These are phyloP conservation scores for Aporrectodea caliginosa DNA, from an alignment of 1,140 invertebrate species.

Conservation along the genomic window DNA sequence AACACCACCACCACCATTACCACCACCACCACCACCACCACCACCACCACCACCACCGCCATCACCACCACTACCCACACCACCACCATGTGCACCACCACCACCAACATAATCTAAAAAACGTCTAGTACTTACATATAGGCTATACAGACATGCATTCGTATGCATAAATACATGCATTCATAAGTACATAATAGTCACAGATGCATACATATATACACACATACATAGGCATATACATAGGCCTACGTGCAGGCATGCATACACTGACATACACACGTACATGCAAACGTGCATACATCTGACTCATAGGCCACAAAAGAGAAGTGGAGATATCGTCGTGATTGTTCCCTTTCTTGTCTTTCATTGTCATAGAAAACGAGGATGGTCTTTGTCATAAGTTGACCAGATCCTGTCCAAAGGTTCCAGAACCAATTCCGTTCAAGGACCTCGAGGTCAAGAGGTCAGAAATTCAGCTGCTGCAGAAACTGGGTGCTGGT, in stretches of 20 bases:
- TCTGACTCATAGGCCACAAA: not conserved
- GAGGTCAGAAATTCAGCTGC: conserved; percentile 61
- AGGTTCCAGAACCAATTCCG: conserved; percentile 52
- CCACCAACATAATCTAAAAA: not conserved
- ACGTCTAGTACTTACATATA: too few species aligned
- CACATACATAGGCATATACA: not conserved
- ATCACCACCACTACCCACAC: not conserved
- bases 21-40: not conserved
- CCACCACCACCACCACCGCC: not conserved
- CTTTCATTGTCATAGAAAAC: conserved; percentile 38
- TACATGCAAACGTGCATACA: not conserved
- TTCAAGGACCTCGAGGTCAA: conserved; percentile 38
- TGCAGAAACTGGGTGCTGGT: conserved; percentile 82
- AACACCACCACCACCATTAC: not conserved
- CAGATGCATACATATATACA: not conserved
- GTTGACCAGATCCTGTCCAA: conserved; percentile 82
- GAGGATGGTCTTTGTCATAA: conserved; percentile 87
- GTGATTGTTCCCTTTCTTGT: not conserved
- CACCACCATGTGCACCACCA: not conserved
- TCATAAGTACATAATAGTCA: not conserved
- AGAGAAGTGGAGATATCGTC: too few species aligned
- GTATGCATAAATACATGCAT: too few species aligned
- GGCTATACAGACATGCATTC: too few species aligned
- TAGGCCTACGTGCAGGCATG: not conserved
- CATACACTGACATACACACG: not conserved